Base-by-base conservation (phyloP, 1,140 invertebrate genomes). In the Listronotus bonariensis region DNA sequence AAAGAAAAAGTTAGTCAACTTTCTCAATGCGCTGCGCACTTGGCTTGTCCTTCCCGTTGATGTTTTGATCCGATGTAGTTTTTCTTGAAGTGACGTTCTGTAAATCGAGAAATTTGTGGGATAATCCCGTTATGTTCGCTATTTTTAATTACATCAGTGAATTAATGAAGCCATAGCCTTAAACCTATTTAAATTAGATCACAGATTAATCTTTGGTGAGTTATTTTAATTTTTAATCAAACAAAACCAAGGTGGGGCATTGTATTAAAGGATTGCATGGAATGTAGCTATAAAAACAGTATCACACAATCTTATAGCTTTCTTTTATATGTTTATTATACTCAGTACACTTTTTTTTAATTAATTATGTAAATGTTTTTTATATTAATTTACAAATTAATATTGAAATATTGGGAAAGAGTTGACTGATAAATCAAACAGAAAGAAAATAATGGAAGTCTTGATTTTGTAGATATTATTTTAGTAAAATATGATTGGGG, bases 71-170 rank as follows among this genome's bases (percentile, higher is more conserved):
- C 54, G 41, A 56, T 42, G 14, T 26, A 40, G 20, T 56, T 56
- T 54, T 56, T 56, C 54, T 56, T 56, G 54, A 56, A 56, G 54
- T 56, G 54, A 56, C 54, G 54, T 56, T 54, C 32, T 56, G 38
- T 36, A 31, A 56, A n/a, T 20, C 38, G 11, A 26, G 32, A 15
- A 31, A 20, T 43, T 43, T 38, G 54, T 45, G 40, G 54, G 54
- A 43, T 56, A 56, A 56, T 56, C 54, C 38, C 20, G 38, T 56
- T 56, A 43, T 56, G 41, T 56, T 12, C 17, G 14, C 38, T 56
- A 31, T 12, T 56, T 56, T 14, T 43, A 56, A 51, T 56, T 26
- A n/a, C 14, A 31, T 26, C 12, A 20, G 20, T 45, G 14, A 56
- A 31, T 56, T 56, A 56, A 56, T 56, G 54, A 56, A 51, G 31